These are phyloP conservation scores for Drosophila kanapiae DNA, from an alignment of 1,140 invertebrate genomes.

Conservation along the genomic window DNA sequence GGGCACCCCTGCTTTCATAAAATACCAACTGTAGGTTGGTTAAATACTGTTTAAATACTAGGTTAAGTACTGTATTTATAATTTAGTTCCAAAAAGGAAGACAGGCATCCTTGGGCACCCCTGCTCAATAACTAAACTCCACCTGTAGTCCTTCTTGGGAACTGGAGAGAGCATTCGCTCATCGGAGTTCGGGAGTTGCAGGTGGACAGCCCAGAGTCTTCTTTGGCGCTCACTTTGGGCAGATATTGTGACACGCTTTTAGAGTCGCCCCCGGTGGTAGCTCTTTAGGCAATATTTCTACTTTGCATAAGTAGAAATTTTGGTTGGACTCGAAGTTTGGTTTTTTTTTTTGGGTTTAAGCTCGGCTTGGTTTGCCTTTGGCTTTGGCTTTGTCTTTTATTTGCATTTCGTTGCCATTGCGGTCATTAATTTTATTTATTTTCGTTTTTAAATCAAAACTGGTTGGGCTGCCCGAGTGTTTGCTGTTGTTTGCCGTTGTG, in stretches of 20 bases:
- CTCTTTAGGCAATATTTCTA: constrained; percentile 82
- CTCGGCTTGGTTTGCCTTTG: constrained; percentile 32
- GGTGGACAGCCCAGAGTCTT: background rate
- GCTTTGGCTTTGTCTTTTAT: constrained; percentile 68
- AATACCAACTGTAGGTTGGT: too few species aligned
- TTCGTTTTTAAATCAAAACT: constrained; percentile 72
- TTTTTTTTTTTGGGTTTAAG: constrained; percentile 25
- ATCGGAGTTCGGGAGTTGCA: background rate
- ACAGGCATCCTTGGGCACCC: too few species aligned
- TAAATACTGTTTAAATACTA: too few species aligned
- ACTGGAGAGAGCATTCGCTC: background rate
- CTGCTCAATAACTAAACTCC: too few species aligned
- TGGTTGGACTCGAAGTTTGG: constrained; percentile 38
- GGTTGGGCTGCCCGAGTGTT: constrained; percentile 63
- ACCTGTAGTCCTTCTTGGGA: background rate
- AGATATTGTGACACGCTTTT: constrained; percentile 78
- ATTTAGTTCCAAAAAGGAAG: too few species aligned
- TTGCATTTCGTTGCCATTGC: constrained; percentile 81
- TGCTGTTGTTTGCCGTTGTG: constrained; percentile 74
- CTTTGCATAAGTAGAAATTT: constrained; percentile 84
- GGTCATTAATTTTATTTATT: constrained; percentile 79
- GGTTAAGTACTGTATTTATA: too few species aligned
- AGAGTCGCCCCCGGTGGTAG: constrained; percentile 63
- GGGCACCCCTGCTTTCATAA: too few species aligned
- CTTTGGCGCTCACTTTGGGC: constrained; percentile 38